Evolutionary conservation across 1,140 invertebrate species (phyloP), one percentile per base, ranked within the genome.

Genomic region (Lepidurus apus): DNA sequence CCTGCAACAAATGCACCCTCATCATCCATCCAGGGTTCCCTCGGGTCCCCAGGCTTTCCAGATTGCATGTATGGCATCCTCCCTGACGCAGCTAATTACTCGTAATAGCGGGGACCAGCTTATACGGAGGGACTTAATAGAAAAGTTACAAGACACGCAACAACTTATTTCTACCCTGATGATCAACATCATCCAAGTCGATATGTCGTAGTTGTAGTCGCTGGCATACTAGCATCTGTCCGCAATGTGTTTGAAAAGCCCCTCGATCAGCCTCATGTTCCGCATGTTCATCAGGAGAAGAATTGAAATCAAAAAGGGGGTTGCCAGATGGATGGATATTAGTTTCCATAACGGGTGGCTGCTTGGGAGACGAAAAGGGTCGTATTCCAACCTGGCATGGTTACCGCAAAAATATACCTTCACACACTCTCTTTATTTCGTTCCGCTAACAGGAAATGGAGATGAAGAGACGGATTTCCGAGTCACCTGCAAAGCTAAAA

Each of bases 281-380:
- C 53, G 7, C 53, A 7, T 65, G 53, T 21, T 65, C 53, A 65
- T 65, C 53, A 65, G 53, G 13, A 9, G 21, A 65, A 65, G 53
- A n/a, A 4, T 21, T 65, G 53, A 65, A 65, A 65, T 65, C 53
- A 65, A 65, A 65, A 21, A 21, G 21, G 17, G 53, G 13, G 34
- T 34, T 2, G 53, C 53, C 53, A 65, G 53, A 65, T 65, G 53
- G 53, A 65, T n/a, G n/a, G 53, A 65, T 65, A 65, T 65, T 65
- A 65, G 53, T 65, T 65, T 65, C 53, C 53, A 65, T 65, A 65
- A 65, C 53, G 53, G 53, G 53, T 65, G 53, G 53, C 53, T 65
- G 53, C 53, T 65, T 21, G 13, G 9, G 53, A 65, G 53, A 65
- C 53, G 53, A 65, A 65, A 65, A 65, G 53, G 53, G 53, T 65